These are phyloP conservation scores for Syrista parreyssii DNA, from an alignment of 2,888 invertebrate species.

Conservation along the genomic window DNA sequence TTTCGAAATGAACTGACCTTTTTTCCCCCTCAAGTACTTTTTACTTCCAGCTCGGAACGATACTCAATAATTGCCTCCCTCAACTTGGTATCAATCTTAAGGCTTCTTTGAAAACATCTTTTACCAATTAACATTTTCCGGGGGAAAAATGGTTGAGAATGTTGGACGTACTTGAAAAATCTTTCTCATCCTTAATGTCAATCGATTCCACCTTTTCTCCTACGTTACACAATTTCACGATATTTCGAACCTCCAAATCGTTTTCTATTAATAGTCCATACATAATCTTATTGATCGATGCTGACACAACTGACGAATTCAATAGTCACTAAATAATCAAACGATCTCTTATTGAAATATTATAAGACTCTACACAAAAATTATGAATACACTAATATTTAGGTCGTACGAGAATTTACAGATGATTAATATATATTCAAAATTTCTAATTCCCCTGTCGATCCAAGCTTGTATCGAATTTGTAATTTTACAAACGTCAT, in stretches of 20 bases:
- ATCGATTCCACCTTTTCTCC: background rate
- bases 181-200: too few species aligned
- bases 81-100: background rate
- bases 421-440: background rate
- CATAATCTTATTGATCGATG: background rate
- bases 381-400: background rate
- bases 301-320: background rate
- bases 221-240: background rate
- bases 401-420: background rate
- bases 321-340: background rate
- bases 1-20: background rate
- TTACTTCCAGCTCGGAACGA: background rate
- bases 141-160: too few species aligned
- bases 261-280: background rate
- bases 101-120: background rate
- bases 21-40: background rate
- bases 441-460: background rate
- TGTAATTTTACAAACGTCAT: background rate
- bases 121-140: background rate
- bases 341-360: too few species aligned
- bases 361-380: too few species aligned
- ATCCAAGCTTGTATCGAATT: background rate
- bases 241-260: background rate
- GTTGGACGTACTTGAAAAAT: too few species aligned
- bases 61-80: background rate